Evolutionary conservation across 2,888 invertebrate species (phyloP).

Genomic region (Caenorhabditis sp.): DNA sequence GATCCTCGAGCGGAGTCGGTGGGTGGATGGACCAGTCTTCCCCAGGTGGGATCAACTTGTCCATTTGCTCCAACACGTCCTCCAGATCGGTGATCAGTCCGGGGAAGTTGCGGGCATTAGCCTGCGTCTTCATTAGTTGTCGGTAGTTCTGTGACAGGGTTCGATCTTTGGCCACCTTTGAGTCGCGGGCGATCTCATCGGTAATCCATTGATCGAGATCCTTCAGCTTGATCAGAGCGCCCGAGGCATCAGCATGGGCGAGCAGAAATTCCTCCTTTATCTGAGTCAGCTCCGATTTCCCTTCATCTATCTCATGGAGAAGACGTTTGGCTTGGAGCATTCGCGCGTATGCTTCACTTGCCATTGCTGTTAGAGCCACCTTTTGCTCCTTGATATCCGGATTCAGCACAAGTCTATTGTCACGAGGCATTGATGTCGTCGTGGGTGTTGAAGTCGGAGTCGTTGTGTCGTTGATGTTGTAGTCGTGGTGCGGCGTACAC

Average conservation of each 20-base stretch:
- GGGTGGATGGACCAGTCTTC: too few relatives aligned
- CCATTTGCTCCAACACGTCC: not conserved
- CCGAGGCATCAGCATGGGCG: not conserved
- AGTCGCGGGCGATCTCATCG: not conserved
- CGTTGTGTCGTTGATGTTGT: not conserved
- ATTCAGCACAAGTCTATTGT: not conserved
- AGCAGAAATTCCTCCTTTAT: not conserved
- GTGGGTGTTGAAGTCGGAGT: not conserved
- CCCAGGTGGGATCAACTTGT: not conserved
- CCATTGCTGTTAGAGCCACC: not conserved
- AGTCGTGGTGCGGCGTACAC: not conserved
- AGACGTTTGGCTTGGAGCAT: not conserved
- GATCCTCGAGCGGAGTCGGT: too few relatives aligned
- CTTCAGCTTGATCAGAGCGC: not conserved
- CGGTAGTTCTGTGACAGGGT: not conserved
- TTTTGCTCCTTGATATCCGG: not conserved
- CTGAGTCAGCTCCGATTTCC: not conserved
- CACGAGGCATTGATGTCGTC: too few relatives aligned
- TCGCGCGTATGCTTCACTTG: not conserved
- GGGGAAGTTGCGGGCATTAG: not conserved
- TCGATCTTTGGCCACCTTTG: not conserved
- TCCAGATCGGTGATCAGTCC: not conserved
- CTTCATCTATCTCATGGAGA: not conserved
- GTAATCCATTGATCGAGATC: not conserved
- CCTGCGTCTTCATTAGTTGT: not conserved